Percentiles rank a stretch among this genome's conserved stretches.
phyloP scores from a whole-genome alignment of 2,888 invertebrate species.

The Apodemia mormo region DNA sequence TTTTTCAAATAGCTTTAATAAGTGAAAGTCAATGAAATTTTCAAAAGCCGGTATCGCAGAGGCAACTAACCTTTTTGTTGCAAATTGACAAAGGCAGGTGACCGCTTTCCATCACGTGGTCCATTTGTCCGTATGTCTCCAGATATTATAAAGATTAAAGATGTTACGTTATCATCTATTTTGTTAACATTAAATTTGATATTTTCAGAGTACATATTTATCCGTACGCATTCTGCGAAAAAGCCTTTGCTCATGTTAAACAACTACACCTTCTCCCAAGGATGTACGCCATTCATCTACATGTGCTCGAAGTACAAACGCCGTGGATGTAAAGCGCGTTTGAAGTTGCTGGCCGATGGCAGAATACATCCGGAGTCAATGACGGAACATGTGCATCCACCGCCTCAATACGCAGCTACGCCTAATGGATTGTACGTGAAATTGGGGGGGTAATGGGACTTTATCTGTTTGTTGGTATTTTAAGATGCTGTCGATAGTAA shows the following conservation, averaged over 20 bases:
- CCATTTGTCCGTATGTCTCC: too few species aligned
- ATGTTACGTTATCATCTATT: background rate
- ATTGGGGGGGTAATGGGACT: background rate
- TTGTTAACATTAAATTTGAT: background rate
- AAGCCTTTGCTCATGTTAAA: slow-evolving; percentile 11
- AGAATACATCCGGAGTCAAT: background rate
- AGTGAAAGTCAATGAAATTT: too few species aligned
- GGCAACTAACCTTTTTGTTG: too few species aligned
- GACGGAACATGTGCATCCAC: slow-evolving; percentile 44
- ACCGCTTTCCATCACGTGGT: too few species aligned
- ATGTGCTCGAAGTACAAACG: slow-evolving; percentile 15
- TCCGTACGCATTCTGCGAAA: background rate
- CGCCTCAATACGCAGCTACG: slow-evolving; percentile 34
- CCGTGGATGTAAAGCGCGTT: slow-evolving; percentile 20
- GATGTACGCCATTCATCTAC: background rate
- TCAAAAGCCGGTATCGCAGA: too few species aligned
- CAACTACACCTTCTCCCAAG: slow-evolving; percentile 8
- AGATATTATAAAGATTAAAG: too few species aligned
- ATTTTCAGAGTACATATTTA: background rate
- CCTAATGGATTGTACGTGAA: slow-evolving; percentile 27
- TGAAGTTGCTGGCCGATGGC: slow-evolving; percentile 21
- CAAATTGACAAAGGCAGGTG: too few species aligned
- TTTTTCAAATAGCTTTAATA: too few species aligned
- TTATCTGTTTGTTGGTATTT: too few species aligned
- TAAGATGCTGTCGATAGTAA: too few species aligned